Evolutionary conservation across 2,888 invertebrate genomes (phyloP), one percentile per base, ranked within the genome.

Genomic region (Euphydryas editha): DNA sequence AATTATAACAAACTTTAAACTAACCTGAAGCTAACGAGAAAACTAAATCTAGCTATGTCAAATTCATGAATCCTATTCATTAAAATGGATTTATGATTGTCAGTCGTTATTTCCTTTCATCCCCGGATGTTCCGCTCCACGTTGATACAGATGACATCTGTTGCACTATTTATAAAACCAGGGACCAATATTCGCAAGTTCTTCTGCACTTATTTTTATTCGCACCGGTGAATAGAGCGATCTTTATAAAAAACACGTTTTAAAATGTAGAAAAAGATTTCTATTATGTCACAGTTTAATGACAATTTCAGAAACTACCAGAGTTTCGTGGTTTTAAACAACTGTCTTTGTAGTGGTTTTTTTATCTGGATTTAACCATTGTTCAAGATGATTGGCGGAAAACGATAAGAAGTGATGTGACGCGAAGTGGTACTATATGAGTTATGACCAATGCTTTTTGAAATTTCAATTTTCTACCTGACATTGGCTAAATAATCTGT

Each of bases 81-180:
- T 55, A 63, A 56, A 20, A 24, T 47, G 61, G 68, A 71, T 68
- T 59, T 61, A 21, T 59, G 62, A 57, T 65, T 56, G 54, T 62
- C 63, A 42, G 57, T 57, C 46, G 59, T 67, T 67, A 63, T 47
- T 63, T 69, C 60, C 67, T 70, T 66, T 68, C 62, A 68, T 65
- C 64, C 42, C 69, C 75, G 75, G 75, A 75, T 72, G 73, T 73
- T 61, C 65, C 72, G 59, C 67, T 62, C 68, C 65, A 72, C 68
- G 67, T 64, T 64, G 58, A 67, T 59, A 72, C 73, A 73, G 71
- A 74, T 70, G 64, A 71, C 76, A 75, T 73, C 72, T 76, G 75
- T 60, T 42, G 47, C 59, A 69, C 69, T 70, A 72, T 71, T 68
- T 70, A 72, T 74, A 77, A 74, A 63, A 44, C 21, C 46, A 42